Evolutionary conservation across 2,888 invertebrate genomes (phyloP).

Genomic region (Sphecodes monilicornis): DNA sequence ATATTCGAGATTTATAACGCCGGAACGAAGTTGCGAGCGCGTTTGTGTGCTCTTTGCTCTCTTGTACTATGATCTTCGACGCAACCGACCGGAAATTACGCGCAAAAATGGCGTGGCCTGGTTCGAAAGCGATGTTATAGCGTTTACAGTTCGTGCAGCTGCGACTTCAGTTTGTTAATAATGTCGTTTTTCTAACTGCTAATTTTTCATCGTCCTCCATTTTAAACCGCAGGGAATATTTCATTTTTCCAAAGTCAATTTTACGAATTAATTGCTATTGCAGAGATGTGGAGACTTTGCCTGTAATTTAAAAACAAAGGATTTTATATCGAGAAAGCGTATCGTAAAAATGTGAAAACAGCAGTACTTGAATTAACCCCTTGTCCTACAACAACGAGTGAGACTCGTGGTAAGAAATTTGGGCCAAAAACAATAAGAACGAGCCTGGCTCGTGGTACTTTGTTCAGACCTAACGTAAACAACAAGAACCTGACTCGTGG

Average conservation of each 20-base stretch:
- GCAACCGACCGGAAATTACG: neutral
- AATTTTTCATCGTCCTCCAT: neutral
- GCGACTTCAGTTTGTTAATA: neutral
- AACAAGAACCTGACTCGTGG: too few relatives aligned
- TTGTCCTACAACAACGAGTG: too few relatives aligned
- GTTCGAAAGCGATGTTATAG: neutral
- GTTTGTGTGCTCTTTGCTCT: neutral
- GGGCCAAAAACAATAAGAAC: too few relatives aligned
- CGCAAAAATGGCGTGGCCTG: neutral
- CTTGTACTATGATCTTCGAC: neutral
- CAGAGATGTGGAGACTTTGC: too few relatives aligned
- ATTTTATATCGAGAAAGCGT: too few relatives aligned
- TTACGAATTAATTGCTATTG: neutral
- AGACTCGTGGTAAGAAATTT: too few relatives aligned
- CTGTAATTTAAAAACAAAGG: too few relatives aligned
- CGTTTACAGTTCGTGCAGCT: neutral
- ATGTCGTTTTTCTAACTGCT: neutral
- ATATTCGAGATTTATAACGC: slow-evolving; percentile 16
- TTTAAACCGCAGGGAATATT: neutral
- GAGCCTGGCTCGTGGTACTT: too few relatives aligned
- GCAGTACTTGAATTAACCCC: too few relatives aligned
- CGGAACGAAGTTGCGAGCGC: slow-evolving; percentile 2
- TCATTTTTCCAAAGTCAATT: neutral
- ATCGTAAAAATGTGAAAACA: too few relatives aligned
- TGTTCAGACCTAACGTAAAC: too few relatives aligned